These are phyloP conservation scores for Poecilobothrus nobilitatus DNA, from an alignment of 2,888 invertebrate genomes.

Conservation along the genomic window DNA sequence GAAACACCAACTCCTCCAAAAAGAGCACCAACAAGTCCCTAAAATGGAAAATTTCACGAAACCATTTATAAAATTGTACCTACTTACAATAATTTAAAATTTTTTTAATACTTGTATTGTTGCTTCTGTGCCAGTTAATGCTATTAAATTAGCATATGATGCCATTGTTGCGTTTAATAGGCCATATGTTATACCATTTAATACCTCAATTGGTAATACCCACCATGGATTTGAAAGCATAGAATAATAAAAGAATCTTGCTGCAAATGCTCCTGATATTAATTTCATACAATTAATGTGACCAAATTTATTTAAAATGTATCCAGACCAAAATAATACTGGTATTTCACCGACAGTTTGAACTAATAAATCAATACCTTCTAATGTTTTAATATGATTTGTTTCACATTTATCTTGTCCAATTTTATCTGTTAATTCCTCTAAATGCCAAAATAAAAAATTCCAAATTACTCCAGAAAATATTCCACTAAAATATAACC, in stretches of 20 bases:
- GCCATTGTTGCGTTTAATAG: constrained; percentile 74
- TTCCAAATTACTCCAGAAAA: constrained; percentile 74
- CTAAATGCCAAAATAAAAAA: constrained; percentile 72
- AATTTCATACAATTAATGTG: constrained; percentile 69
- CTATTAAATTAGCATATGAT: constrained; percentile 66
- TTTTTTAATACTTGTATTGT: constrained; percentile 54
- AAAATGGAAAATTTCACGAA: constrained; percentile 18
- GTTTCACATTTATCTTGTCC: constrained; percentile 36
- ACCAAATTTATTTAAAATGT: constrained; percentile 61
- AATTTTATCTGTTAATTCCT: constrained; percentile 51
- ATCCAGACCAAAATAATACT: constrained; percentile 67
- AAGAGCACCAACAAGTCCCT: constrained; percentile 77
- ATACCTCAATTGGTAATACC: constrained; percentile 66
- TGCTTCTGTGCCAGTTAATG: constrained; percentile 68
- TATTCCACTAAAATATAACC: constrained; percentile 67
- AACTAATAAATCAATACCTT: constrained; percentile 58
- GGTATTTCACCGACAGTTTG: constrained; percentile 73
- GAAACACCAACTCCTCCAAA: constrained; percentile 83
- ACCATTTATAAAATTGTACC: too few species aligned
- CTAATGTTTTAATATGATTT: constrained; percentile 54
- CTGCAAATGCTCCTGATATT: constrained; percentile 62
- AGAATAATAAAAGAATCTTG: constrained; percentile 69
- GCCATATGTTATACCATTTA: constrained; percentile 76
- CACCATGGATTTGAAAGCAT: constrained; percentile 65
- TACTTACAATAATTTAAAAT: too few species aligned